Evolutionary conservation across 2,888 invertebrate species (phyloP).

Genomic region (Ryuthela nishihirai): DNA sequence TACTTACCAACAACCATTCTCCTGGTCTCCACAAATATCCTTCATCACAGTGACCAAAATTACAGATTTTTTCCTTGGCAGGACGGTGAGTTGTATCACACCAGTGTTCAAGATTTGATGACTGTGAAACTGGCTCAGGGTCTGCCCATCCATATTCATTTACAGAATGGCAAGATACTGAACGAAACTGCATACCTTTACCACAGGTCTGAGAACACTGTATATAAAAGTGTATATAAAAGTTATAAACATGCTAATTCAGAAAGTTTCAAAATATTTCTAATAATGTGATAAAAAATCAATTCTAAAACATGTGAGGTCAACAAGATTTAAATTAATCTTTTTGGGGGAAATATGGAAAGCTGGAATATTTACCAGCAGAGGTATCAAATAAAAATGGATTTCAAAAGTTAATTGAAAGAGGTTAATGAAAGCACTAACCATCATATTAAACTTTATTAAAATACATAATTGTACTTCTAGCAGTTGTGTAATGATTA

Average conservation of each 20-base stretch:
- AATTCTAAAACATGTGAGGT: too few species aligned
- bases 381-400: too few species aligned
- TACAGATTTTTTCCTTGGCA: constrained; percentile 50
- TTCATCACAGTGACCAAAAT: constrained; percentile 57
- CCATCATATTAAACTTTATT: too few species aligned
- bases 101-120: not conserved
- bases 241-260: not conserved
- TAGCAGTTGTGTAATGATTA: too few species aligned
- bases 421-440: too few species aligned
- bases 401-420: too few species aligned
- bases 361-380: too few species aligned
- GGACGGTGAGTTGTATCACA: constrained; percentile 14
- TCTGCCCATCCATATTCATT: constrained; percentile 57
- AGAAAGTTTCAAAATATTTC: too few species aligned
- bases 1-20: constrained; percentile 55
- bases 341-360: too few species aligned
- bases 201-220: constrained; percentile 63
- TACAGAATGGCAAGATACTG: constrained; percentile 60
- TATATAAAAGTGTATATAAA: not conserved
- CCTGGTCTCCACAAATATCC: constrained; percentile 58
- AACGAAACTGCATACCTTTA: constrained; percentile 58
- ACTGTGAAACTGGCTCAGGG: constrained; percentile 50
- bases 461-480: too few species aligned
- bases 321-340: too few species aligned
- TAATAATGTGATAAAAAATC: too few species aligned